Percentiles rank a stretch among this genome's conserved stretches.
phyloP scores from a whole-genome alignment of 2,113 vertebrate genomes.

The Chloropsis cyanopogon region DNA sequence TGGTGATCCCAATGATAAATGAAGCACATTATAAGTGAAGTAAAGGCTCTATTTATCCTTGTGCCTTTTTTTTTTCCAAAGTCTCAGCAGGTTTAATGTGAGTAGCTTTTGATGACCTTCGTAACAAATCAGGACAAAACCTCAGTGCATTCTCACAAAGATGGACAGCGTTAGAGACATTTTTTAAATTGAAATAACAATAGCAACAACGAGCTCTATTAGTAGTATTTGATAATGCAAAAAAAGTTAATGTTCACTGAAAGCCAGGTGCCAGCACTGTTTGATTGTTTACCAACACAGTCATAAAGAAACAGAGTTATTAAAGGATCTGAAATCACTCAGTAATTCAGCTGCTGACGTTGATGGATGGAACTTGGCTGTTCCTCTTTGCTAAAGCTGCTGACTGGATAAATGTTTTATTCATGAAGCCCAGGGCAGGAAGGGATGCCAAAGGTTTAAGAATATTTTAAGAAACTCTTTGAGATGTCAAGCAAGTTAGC shows the following conservation, averaged over 20 bases:
- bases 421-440: constrained; percentile 82
- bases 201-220: background rate
- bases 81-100: constrained; percentile 29
- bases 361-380: constrained; percentile 87
- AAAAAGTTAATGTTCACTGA: constrained; percentile 53
- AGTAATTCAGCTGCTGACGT: constrained; percentile 77
- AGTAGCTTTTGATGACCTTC: constrained; percentile 42
- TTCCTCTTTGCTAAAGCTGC: constrained; percentile 82
- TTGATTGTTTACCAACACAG: constrained; percentile 75
- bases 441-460: constrained; percentile 86
- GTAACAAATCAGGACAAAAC: constrained; percentile 28
- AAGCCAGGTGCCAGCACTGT: constrained; percentile 45
- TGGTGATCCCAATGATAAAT: constrained; percentile 53
- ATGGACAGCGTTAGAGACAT: background rate
- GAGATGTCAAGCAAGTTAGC: constrained; percentile 82
- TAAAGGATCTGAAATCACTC: constrained; percentile 74
- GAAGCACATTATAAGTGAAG: constrained; percentile 54
- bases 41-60: constrained; percentile 47
- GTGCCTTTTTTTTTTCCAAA: background rate
- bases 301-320: constrained; percentile 73
- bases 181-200: background rate
- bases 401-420: constrained; percentile 90
- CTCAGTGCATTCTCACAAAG: background rate
- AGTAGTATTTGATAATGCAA: constrained; percentile 44
- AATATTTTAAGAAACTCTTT: constrained; percentile 88